Percentiles rank a stretch among this genome's conserved stretches.
Evolutionary conservation across 2,113 vertebrate species (phyloP).

Genomic region (Acrocephalus arundinaceus): DNA sequence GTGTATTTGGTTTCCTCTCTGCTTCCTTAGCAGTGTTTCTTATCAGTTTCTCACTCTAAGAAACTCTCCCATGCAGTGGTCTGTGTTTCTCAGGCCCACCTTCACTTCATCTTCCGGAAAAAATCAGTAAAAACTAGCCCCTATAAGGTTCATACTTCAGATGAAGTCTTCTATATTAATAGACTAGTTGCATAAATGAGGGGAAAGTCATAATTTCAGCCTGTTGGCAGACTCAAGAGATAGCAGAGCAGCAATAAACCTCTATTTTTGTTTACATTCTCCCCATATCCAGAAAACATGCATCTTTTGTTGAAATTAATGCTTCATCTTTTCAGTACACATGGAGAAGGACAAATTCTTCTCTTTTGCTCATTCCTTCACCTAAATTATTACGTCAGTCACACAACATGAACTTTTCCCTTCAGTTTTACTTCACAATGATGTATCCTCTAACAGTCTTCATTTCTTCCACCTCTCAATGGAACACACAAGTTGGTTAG

Average conservation of each 20-base stretch:
- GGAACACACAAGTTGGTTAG: not conserved
- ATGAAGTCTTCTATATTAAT: not conserved
- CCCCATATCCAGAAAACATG: not conserved
- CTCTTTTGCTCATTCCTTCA: not conserved
- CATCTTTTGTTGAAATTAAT: not conserved
- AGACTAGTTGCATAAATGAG: not conserved
- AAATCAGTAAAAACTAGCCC: not conserved
- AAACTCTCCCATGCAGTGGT: not conserved
- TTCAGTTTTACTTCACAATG: not conserved
- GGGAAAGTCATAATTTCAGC: not conserved
- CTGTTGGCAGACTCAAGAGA: not conserved
- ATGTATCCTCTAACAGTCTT: not conserved
- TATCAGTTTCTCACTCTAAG: not conserved
- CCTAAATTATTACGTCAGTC: not conserved
- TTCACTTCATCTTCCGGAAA: not conserved
- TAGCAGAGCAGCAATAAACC: not conserved
- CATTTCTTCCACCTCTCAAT: not conserved
- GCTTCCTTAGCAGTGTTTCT: not conserved
- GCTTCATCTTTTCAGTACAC: not conserved
- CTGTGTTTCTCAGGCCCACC: not conserved
- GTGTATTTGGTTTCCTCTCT: not conserved
- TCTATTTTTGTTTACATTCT: not conserved
- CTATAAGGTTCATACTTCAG: not conserved
- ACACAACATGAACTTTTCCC: not conserved
- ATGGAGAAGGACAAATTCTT: not conserved